A percentile compares a stretch with the other conserved stretches of the same genome.
Conservation (phyloP, 2,888 invertebrate genomes). For the Philopedon plagiatum region DNA sequence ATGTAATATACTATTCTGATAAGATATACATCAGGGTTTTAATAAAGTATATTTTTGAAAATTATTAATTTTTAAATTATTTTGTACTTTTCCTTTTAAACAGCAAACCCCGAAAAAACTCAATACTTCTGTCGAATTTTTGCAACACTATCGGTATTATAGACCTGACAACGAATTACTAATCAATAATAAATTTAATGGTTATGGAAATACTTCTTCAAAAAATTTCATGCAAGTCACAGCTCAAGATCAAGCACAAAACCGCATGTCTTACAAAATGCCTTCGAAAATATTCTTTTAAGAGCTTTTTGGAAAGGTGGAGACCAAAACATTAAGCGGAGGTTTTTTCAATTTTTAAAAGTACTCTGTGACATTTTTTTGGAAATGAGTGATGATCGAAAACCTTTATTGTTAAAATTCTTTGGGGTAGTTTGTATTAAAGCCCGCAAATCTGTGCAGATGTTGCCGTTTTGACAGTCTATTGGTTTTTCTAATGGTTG, state of each 20-base stretch:
- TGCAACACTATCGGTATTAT: no score
- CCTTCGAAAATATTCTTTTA: conserved; percentile 45
- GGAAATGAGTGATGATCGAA: conserved; percentile 47
- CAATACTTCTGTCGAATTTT: no score
- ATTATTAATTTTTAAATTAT: no score
- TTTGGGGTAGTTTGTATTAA: conserved; percentile 30
- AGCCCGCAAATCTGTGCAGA: conserved; percentile 32
- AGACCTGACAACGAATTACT: no score
- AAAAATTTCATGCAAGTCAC: conserved; percentile 58
- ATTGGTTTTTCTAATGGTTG: conserved; percentile 20
- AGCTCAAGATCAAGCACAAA: conserved; percentile 52
- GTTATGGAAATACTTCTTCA: no score
- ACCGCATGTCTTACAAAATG: conserved; percentile 32
- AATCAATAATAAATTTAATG: no score
- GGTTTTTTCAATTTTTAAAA: conserved; percentile 31
- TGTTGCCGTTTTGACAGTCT: conserved; percentile 30
- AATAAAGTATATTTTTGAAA: no score
- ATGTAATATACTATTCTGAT: no score
- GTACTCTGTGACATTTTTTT: conserved; percentile 43
- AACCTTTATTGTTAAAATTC: conserved; percentile 14
- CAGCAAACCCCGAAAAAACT: no score
- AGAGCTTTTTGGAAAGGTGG: conserved; percentile 42
- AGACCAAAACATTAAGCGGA: conserved; percentile 44
- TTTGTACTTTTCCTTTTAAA: no score
- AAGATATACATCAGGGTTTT: no score